Conservation (phyloP, 2,113 vertebrate species). For the Telmatochromis sp. region DNA sequence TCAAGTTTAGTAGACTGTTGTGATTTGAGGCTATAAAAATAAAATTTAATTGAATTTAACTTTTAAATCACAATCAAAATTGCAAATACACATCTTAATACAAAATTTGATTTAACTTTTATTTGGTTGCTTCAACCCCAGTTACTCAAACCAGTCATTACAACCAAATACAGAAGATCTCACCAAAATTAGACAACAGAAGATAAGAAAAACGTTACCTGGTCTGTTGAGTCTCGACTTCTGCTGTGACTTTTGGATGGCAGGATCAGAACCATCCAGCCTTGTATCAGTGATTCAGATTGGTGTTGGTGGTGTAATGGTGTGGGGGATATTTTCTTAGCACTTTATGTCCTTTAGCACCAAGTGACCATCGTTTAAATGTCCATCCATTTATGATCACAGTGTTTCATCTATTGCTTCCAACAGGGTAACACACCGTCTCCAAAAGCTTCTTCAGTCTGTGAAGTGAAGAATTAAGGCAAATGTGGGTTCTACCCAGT, state of each 20-base stretch:
- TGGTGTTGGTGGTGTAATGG: background rate
- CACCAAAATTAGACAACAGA: background rate
- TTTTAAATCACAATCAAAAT: background rate
- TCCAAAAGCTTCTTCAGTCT: background rate
- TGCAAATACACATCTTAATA: background rate
- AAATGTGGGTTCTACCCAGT: background rate
- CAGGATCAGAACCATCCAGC: background rate
- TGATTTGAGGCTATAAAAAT: background rate
- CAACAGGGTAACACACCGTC: fast-evolving
- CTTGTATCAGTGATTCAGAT: background rate
- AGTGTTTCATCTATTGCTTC: background rate
- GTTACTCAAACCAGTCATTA: background rate
- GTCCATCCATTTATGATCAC: background rate
- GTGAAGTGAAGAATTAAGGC: background rate
- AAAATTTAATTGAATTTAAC: background rate
- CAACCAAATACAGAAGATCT: background rate
- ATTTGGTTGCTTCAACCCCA: background rate
- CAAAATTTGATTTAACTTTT: background rate
- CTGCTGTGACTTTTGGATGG: background rate
- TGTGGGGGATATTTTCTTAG: background rate
- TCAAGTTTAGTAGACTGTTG: background rate
- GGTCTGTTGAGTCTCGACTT: background rate
- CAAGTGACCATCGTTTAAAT: background rate
- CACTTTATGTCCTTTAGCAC: background rate
- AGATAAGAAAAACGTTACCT: background rate